Conservation (phyloP, 2,797 vertebrate genomes). For the Prunella strophiata region DNA sequence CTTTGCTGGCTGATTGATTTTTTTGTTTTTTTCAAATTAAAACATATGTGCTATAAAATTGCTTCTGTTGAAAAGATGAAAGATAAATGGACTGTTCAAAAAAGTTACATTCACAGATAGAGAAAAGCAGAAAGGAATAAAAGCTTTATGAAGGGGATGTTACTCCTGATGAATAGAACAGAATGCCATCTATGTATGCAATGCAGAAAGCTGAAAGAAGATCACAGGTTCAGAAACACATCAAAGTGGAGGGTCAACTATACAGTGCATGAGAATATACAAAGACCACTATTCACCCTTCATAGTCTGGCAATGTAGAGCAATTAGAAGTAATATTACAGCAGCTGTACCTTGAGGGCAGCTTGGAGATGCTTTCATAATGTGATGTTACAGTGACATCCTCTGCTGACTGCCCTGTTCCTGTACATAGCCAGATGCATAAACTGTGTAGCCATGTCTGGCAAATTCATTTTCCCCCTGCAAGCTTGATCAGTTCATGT, state of each 20-base stretch:
- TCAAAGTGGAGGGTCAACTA: not conserved
- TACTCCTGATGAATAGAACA: not conserved
- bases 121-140: not conserved
- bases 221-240: not conserved
- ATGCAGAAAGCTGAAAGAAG: not conserved
- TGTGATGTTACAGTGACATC: not conserved
- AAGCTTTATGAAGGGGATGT: not conserved
- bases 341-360: not conserved
- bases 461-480: not conserved
- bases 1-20: not conserved
- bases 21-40: not conserved
- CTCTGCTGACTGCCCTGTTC: not conserved
- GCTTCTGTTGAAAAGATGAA: not conserved
- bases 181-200: not conserved
- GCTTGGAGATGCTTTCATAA: not conserved
- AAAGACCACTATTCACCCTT: not conserved
- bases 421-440: not conserved
- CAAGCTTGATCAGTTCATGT: not conserved
- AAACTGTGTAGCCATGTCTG: not conserved
- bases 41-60: not conserved
- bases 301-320: not conserved
- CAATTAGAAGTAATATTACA: not conserved
- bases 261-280: not conserved
- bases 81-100: not conserved
- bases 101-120: not conserved